A percentile compares a stretch with the other conserved stretches of the same genome.
These are phyloP conservation scores for Corvus cornix DNA, from an alignment of 2,113 vertebrate species.

Conservation along the genomic window DNA sequence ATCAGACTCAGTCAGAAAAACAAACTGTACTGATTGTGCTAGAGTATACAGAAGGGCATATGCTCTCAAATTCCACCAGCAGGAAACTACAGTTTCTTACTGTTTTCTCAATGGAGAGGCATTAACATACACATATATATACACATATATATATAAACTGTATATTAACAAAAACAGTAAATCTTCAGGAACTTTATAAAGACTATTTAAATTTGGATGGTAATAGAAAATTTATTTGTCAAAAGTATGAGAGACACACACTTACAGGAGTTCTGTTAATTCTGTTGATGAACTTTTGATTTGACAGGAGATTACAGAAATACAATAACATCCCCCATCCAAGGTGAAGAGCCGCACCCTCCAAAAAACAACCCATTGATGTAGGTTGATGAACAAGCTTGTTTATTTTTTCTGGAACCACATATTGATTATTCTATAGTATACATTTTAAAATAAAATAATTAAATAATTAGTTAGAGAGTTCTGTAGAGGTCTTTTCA, in stretches of 20 bases:
- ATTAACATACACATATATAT: background rate
- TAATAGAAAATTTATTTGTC: background rate
- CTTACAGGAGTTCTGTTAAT: background rate
- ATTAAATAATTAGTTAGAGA: background rate
- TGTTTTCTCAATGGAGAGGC: background rate
- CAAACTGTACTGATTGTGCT: background rate
- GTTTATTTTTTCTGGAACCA: constrained; percentile 67
- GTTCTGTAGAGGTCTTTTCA: constrained; percentile 1
- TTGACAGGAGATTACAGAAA: background rate
- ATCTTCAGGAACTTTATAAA: background rate
- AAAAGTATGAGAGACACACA: background rate
- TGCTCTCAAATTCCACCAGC: background rate
- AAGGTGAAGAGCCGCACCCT: background rate
- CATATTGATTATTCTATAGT: background rate
- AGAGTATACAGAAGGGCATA: background rate
- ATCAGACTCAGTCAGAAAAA: background rate
- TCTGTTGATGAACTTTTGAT: background rate
- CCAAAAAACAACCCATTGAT: constrained; percentile 27
- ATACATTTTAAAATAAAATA: constrained; percentile 40
- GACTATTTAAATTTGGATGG: background rate
- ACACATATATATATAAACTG: background rate
- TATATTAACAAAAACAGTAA: background rate
- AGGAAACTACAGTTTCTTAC: background rate
- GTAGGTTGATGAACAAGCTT: constrained; percentile 21
- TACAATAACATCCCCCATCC: background rate